These are phyloP conservation scores for Alauda arvensis DNA, from an alignment of 2,797 vertebrate genomes.

Conservation along the genomic window DNA sequence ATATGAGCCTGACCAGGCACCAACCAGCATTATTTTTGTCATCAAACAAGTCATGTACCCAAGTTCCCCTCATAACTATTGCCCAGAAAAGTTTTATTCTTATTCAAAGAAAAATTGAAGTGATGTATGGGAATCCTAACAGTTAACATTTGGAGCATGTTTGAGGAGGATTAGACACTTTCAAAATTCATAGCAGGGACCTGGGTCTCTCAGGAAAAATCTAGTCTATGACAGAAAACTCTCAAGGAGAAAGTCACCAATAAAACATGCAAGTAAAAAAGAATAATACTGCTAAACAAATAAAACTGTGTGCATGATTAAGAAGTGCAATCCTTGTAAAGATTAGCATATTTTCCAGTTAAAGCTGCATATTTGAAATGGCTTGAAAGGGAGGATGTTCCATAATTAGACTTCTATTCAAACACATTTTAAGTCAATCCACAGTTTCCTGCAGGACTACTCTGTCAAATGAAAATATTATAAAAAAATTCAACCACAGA, in stretches of 20 bases:
- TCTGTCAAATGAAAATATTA: background rate
- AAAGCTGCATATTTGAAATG: background rate
- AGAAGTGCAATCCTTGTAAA: background rate
- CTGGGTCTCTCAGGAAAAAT: background rate
- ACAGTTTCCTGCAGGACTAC: background rate
- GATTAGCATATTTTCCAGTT: background rate
- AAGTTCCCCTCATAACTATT: constrained; percentile 43
- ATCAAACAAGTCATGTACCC: constrained; percentile 47
- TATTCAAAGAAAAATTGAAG: constrained; percentile 56
- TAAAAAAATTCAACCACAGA: background rate
- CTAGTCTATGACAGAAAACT: background rate
- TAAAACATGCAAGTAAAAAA: background rate
- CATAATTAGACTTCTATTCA: background rate
- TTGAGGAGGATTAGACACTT: background rate
- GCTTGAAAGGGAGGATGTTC: background rate
- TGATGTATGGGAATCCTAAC: constrained; percentile 26
- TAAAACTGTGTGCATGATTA: background rate
- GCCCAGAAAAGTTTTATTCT: constrained; percentile 47
- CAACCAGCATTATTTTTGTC: constrained; percentile 53
- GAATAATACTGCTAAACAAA: background rate
- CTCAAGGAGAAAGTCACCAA: background rate
- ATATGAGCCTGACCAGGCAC: constrained; percentile 12
- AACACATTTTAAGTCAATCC: background rate
- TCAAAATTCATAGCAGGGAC: background rate
- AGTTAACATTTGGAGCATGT: background rate